Conservation (phyloP, 1,140 invertebrate genomes). For the Paraescarpia echinospica region DNA sequence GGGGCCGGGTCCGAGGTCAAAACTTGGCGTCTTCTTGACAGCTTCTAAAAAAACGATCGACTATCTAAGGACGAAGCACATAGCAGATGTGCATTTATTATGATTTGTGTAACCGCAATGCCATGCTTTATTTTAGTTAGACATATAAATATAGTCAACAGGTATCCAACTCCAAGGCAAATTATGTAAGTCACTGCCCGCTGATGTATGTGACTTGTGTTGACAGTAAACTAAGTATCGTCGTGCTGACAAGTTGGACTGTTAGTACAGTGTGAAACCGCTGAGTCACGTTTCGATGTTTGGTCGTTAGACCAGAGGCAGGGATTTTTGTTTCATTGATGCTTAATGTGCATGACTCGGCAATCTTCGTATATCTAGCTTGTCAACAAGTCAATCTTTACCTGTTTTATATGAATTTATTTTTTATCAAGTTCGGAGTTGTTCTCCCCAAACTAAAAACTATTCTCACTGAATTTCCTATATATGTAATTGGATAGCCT, state of each 20-base stretch:
- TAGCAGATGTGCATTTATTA: not conserved
- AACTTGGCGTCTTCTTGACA: not conserved
- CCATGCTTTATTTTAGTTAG: not conserved
- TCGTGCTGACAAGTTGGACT: not conserved
- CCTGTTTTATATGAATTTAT: not conserved
- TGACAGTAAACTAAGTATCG: too few relatives aligned
- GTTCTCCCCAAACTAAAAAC: not conserved
- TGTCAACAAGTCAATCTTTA: not conserved
- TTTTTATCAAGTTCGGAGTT: not conserved
- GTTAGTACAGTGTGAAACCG: not conserved
- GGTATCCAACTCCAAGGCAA: not conserved
- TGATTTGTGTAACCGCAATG: too few relatives aligned
- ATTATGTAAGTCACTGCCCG: not conserved
- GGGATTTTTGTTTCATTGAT: not conserved
- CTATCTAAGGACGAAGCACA: not conserved
- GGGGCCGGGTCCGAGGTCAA: not conserved
- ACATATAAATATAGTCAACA: not conserved
- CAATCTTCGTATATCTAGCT: not conserved
- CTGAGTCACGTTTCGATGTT: not conserved
- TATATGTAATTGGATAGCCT: not conserved
- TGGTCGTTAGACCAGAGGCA: not conserved
- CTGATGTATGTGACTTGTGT: not conserved
- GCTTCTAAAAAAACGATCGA: not conserved
- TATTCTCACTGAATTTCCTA: not conserved
- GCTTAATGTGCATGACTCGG: not conserved